These are phyloP conservation scores for Drosophila eohydei DNA, from an alignment of 2,888 invertebrate genomes.

Conservation along the genomic window DNA sequence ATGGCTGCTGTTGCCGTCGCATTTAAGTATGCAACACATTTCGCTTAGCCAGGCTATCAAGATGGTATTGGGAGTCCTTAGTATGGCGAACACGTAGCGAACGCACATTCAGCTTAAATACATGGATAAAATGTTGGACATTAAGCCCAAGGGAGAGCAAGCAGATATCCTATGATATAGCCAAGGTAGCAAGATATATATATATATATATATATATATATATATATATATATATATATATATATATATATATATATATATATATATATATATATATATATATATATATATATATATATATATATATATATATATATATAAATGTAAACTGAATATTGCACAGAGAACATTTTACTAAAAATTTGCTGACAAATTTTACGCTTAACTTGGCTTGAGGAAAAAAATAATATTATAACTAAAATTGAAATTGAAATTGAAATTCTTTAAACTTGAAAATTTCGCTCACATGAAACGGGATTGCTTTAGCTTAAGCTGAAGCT, in stretches of 20 bases:
- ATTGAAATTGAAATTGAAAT: conserved; percentile 57
- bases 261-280: not conserved
- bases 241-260: not conserved
- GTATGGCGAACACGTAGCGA: conserved; percentile 69
- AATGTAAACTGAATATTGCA: conserved; percentile 12
- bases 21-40: conserved; percentile 63
- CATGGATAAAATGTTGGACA: conserved; percentile 74
- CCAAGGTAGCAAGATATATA: conserved; percentile 11
- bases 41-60: conserved; percentile 39
- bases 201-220: not conserved
- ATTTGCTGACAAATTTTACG: conserved; percentile 56
- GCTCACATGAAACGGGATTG: conserved; percentile 33
- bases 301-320: not conserved
- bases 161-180: conserved; percentile 34
- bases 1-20: conserved; percentile 51
- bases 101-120: conserved; percentile 71
- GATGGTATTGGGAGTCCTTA: conserved; percentile 55
- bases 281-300: no score
- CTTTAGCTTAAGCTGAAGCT: conserved; percentile 35
- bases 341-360: conserved; percentile 20
- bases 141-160: conserved; percentile 49
- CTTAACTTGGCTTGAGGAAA: conserved; percentile 46
- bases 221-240: not conserved
- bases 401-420: conserved; percentile 21
- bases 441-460: conserved; percentile 61